A percentile compares a stretch with the other conserved stretches of the same genome.
These are phyloP conservation scores for Falco cherrug DNA, from an alignment of 2,797 vertebrate species.

Conservation along the genomic window DNA sequence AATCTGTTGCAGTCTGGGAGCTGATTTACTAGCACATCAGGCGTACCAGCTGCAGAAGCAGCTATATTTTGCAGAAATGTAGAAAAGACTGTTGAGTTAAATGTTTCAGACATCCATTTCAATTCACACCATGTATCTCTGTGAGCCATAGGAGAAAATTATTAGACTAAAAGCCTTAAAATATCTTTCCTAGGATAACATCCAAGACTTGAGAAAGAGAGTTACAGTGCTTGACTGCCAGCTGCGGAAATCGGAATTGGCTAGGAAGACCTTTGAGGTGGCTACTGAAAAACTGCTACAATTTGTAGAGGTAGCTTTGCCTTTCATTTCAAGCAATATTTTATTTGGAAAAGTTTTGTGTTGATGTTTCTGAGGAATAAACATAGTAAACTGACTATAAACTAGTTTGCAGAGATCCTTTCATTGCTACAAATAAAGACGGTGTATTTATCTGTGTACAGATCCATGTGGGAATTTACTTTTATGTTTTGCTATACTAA, in stretches of 20 bases:
- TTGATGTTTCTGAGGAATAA: not conserved
- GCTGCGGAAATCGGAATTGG: conserved; percentile 86
- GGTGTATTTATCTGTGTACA: not conserved
- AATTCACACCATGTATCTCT: not conserved
- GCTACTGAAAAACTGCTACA: conserved; percentile 89
- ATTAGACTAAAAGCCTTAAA: not conserved
- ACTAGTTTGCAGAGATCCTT: not conserved
- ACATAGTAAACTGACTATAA: not conserved
- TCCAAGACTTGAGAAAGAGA: conserved; percentile 86
- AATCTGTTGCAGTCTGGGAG: not conserved
- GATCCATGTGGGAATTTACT: not conserved
- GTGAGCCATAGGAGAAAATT: not conserved
- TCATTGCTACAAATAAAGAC: not conserved
- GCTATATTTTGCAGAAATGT: not conserved
- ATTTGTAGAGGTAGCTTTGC: conserved; percentile 87
- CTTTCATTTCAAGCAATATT: not conserved
- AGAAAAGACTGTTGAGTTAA: not conserved
- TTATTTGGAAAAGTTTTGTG: not conserved
- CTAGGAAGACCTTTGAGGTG: conserved; percentile 87
- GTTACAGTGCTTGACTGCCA: conserved; percentile 90
- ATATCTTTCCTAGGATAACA: conserved; percentile 77
- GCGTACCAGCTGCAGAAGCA: not conserved
- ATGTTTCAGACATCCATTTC: not conserved
- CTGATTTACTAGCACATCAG: not conserved
- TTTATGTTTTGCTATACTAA: not conserved